Conservation (phyloP, 2,113 vertebrate genomes). For the Anas platyrhynchos region DNA sequence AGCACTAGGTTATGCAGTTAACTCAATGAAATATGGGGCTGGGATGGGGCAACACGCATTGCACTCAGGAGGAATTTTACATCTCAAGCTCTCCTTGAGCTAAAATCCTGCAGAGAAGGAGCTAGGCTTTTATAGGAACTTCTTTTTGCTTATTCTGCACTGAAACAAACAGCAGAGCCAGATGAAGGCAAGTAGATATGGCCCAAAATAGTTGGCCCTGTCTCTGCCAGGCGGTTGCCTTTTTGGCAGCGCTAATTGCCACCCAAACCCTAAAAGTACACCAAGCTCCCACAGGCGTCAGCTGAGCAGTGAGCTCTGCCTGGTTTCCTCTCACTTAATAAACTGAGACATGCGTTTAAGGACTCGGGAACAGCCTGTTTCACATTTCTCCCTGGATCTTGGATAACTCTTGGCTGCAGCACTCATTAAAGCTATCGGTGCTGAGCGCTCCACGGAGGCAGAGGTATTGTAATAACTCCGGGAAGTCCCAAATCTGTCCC, state of each 20-base stretch:
- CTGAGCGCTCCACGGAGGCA: neutral
- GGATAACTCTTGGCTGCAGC: neutral
- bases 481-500: neutral
- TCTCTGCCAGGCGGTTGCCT: neutral
- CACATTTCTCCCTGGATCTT: neutral
- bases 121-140: neutral
- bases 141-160: rapidly evolving
- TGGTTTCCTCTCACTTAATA: neutral
- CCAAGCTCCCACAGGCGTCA: neutral
- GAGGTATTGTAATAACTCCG: neutral
- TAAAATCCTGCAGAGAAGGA: neutral
- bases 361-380: neutral
- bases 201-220: neutral
- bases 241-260: neutral
- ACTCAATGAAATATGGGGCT: neutral
- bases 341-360: neutral
- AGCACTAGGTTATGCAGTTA: neutral
- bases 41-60: neutral
- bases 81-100: neutral
- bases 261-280: neutral
- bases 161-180: neutral
- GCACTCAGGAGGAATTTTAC: neutral
- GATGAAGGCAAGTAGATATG: neutral
- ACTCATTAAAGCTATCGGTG: neutral
- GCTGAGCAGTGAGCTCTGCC: neutral